These are phyloP conservation scores for Chelon auratus DNA, from an alignment of 2,797 vertebrate genomes.

Conservation along the genomic window DNA sequence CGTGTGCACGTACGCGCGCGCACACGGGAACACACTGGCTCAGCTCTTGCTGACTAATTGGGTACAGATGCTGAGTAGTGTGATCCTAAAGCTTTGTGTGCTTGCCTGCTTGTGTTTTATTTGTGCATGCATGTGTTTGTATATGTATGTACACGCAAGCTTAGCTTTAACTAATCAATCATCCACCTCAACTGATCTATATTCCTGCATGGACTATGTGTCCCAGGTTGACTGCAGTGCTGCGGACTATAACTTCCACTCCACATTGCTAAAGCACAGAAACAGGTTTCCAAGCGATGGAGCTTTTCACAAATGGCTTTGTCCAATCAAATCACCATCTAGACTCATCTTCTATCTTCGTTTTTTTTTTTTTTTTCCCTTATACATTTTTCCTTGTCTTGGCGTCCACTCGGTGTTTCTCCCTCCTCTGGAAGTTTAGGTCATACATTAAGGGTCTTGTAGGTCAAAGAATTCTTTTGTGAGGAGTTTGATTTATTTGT, in stretches of 20 bases:
- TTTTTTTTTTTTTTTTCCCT: slow-evolving; percentile 18
- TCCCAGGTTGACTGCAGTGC: slow-evolving; percentile 39
- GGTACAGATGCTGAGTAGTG: slow-evolving; percentile 62
- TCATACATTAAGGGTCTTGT: slow-evolving; percentile 55
- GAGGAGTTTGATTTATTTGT: slow-evolving; percentile 81
- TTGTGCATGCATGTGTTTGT: not conserved
- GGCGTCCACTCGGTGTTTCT: not conserved
- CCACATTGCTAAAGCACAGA: slow-evolving; percentile 13
- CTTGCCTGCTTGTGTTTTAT: slow-evolving; percentile 6
- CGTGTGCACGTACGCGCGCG: slow-evolving; percentile 5
- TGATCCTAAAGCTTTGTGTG: slow-evolving; percentile 23
- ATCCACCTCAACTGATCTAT: slow-evolving; percentile 45
- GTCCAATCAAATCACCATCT: slow-evolving; percentile 33
- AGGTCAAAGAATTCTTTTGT: slow-evolving; percentile 66
- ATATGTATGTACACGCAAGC: slow-evolving; percentile 2
- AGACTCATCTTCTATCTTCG: slow-evolving; percentile 20
- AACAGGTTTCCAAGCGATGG: slow-evolving; percentile 25
- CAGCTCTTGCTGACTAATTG: slow-evolving; percentile 71
- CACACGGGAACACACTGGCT: slow-evolving; percentile 23
- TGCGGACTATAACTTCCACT: slow-evolving; percentile 24
- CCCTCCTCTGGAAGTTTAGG: slow-evolving; percentile 34
- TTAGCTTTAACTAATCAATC: slow-evolving; percentile 51
- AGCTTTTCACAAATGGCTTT: slow-evolving; percentile 35
- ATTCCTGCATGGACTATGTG: slow-evolving; percentile 23
- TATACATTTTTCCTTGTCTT: slow-evolving; percentile 22